phyloP scores from a whole-genome alignment of 2,797 vertebrate genomes.

The Enteromius paludinosus region DNA sequence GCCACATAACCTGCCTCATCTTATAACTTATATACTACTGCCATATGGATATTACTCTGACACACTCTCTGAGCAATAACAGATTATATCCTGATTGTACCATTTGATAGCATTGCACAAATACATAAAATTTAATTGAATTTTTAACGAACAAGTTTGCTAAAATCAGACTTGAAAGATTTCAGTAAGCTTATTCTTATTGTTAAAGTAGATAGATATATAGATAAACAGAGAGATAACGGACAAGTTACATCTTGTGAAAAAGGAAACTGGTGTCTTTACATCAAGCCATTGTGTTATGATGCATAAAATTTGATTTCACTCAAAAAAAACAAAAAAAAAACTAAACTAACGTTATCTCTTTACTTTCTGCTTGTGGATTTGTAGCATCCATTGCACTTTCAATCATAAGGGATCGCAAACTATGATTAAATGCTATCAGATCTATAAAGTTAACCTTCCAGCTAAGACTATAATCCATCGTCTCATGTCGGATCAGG shows the following conservation, averaged over 20 bases:
- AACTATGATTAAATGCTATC: constrained; percentile 2
- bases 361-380: neutral
- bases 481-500: constrained; percentile 24
- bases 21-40: neutral
- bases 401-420: neutral
- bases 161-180: neutral
- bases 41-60: neutral
- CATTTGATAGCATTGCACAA: neutral
- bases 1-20: neutral
- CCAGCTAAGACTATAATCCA: constrained; percentile 21
- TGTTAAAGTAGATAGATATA: neutral
- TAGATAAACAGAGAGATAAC: neutral
- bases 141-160: neutral
- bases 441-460: constrained; percentile 12
- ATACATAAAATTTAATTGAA: neutral
- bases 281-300: neutral
- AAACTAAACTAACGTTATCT: too few relatives aligned
- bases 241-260: neutral
- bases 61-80: neutral
- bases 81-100: neutral
- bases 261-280: neutral
- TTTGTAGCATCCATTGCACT: neutral
- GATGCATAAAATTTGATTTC: neutral
- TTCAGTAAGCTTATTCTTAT: neutral
- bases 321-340: neutral